These are phyloP conservation scores for Irena cyanogastra DNA, from an alignment of 2,113 vertebrate species.

Conservation along the genomic window DNA sequence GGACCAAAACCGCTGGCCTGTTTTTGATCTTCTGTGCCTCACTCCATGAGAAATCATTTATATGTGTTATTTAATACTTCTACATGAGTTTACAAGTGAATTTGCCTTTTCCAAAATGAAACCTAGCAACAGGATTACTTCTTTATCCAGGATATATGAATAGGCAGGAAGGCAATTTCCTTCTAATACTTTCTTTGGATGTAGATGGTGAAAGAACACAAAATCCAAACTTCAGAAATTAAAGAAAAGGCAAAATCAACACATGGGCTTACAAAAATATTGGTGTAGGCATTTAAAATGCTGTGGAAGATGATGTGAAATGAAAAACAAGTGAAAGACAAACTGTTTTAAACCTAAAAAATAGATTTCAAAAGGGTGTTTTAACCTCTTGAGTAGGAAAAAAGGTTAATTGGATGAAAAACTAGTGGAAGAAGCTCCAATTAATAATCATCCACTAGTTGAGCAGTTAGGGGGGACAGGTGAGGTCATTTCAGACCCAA, in stretches of 20 bases:
- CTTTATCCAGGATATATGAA: neutral
- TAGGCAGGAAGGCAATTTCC: neutral
- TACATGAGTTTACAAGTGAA: neutral
- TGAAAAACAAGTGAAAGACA: neutral
- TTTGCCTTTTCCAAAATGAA: neutral
- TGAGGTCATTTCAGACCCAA: neutral
- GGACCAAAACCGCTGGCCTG: neutral
- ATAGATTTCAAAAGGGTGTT: neutral
- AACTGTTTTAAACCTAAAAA: neutral
- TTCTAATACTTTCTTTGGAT: neutral
- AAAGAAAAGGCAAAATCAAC: neutral
- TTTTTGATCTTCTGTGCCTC: neutral
- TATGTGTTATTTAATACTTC: neutral
- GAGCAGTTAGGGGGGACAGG: neutral
- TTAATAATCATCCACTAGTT: neutral
- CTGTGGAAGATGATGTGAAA: neutral
- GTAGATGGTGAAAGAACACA: neutral
- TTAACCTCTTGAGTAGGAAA: neutral
- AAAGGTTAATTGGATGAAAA: neutral
- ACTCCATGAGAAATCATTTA: neutral
- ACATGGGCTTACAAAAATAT: neutral
- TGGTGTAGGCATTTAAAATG: too few relatives aligned
- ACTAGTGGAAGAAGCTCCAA: neutral
- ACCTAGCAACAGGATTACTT: neutral
- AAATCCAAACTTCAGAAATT: neutral